Evolutionary conservation across 2,113 vertebrate genomes (phyloP), one percentile per base, ranked within the genome.

Genomic region (Aptenodytes patagonicus): DNA sequence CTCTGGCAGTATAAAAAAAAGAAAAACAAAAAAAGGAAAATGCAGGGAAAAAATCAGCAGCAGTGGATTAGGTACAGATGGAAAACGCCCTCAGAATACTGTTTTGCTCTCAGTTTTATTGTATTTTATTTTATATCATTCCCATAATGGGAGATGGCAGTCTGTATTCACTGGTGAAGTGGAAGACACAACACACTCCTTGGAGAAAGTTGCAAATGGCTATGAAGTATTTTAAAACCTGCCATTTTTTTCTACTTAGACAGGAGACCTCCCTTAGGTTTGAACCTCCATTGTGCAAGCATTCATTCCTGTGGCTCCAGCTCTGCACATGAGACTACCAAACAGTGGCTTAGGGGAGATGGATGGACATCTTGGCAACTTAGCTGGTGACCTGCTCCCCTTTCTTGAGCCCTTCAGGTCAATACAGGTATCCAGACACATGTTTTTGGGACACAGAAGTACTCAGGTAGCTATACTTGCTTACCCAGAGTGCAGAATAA

Each of bases 31-130:
- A 44, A 52, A 38, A 54, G 7, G 14, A 24, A 75, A 85, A 62
- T 1, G 1, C 1, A 3, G 31, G 12, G 1, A 14, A 28, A 66
- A 26, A 28, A 0, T 1, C 17, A 60, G 40, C 18, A 97, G 21
- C 34, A 54, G 20, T 40, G 24, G 34, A 34, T n/a, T 47, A 61
- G 17, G 21, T 34, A 44, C 7, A 34, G 54, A 7, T 13, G 36
- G 40, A 44, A 52, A 58, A 79, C 79, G 10, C 38, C 32, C 38
- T 82, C 38, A n/a, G 52, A 92, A 54, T 57, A 65, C 4, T 4
- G 19, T 44, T 78, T 73, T 40, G 10, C 28, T 73, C 76, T 51
- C 31, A 9, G 13, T 49, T 89, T 71, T 31, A 40, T 28, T 62
- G 17, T 32, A 1, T 46, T 24, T 52, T 81, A 44, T n/a, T 72